Percentiles rank a stretch among this genome's conserved stretches.
Evolutionary conservation across 2,113 vertebrate genomes (phyloP).

Genomic region (Apteryx mantelli): DNA sequence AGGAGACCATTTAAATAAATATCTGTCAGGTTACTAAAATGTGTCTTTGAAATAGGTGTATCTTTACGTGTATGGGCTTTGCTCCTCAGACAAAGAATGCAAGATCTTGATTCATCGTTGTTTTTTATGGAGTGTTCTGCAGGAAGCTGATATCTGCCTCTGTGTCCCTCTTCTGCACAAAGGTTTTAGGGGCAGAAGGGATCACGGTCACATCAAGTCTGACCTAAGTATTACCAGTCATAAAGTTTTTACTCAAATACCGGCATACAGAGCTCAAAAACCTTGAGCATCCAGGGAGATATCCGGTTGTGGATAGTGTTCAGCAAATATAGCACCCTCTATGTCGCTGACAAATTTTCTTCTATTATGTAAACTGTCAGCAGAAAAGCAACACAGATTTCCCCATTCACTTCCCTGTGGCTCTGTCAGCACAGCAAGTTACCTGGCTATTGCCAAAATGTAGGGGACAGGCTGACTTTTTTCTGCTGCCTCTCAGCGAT

Average conservation of each 20-base stretch:
- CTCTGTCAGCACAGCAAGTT: background rate
- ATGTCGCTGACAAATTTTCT: background rate
- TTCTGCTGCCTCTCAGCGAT: background rate
- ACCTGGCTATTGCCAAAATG: background rate
- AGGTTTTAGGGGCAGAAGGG: background rate
- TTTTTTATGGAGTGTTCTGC: background rate
- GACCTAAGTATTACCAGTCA: accelerated
- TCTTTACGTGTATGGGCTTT: background rate
- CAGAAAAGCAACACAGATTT: background rate
- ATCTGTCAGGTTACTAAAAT: background rate
- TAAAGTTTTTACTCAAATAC: background rate
- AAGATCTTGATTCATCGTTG: background rate
- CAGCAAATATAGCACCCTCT: background rate
- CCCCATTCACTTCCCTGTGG: background rate
- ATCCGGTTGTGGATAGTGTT: background rate
- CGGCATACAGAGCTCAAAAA: background rate
- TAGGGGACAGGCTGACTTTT: background rate
- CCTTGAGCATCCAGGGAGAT: background rate
- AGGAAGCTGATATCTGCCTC: background rate
- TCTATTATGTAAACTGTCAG: background rate
- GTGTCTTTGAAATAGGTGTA: background rate
- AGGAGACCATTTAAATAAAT: background rate
- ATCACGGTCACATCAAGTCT: background rate
- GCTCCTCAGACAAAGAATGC: background rate
- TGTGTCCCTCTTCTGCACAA: background rate